Evolutionary conservation across 1,140 invertebrate genomes (phyloP).

Genomic region (Coptotermes formosanus): DNA sequence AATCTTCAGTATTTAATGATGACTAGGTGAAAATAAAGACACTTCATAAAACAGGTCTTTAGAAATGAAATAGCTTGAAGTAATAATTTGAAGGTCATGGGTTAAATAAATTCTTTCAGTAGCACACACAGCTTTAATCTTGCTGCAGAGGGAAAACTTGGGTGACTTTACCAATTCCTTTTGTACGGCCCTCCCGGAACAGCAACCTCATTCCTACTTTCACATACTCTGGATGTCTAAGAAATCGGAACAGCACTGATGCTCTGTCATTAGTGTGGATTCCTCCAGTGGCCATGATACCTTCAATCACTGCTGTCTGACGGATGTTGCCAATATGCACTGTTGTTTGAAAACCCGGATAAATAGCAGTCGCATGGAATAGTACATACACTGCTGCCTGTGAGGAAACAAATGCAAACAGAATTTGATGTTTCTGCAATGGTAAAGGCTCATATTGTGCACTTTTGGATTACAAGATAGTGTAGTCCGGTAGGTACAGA

Average conservation of each 20-base stretch:
- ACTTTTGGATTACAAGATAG: too few relatives aligned
- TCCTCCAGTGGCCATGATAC: constrained; percentile 59
- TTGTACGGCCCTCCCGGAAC: constrained; percentile 84
- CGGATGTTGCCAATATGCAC: constrained; percentile 93
- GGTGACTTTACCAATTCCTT: constrained; percentile 88
- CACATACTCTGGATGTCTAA: constrained; percentile 89
- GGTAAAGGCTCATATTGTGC: too few relatives aligned
- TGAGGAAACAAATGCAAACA: constrained; percentile 42
- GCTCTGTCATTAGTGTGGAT: constrained; percentile 82
- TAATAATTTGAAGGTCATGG: neutral
- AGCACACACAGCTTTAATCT: neutral
- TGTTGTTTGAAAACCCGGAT: constrained; percentile 87
- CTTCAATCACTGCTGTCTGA: constrained; percentile 86
- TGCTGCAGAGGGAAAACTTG: constrained; percentile 67
- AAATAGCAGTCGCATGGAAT: constrained; percentile 80
- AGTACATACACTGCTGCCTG: constrained; percentile 84
- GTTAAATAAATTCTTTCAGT: neutral
- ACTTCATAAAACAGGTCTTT: neutral
- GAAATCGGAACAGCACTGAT: constrained; percentile 84
- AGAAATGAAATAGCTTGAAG: neutral
- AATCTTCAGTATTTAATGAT: neutral
- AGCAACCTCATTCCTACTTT: constrained; percentile 80
- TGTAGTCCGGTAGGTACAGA: too few relatives aligned
- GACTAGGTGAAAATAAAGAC: neutral
- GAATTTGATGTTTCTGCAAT: too few relatives aligned